These are phyloP conservation scores for Trypoxylus dichotomus DNA, from an alignment of 1,140 invertebrate genomes.

Conservation along the genomic window DNA sequence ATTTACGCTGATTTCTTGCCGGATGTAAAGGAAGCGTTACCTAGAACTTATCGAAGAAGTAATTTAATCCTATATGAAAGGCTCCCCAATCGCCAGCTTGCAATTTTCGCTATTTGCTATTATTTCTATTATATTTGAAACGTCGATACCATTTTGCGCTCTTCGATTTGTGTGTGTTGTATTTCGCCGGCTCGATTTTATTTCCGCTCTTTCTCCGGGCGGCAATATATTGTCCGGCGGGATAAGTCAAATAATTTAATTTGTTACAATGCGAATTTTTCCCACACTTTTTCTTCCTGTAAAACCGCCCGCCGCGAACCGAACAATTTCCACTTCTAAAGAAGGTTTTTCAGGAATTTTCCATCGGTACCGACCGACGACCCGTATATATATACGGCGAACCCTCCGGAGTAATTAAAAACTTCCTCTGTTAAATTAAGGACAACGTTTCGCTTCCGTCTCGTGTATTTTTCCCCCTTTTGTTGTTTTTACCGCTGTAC, in stretches of 20 bases:
- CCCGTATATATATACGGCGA: background rate
- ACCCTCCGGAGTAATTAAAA: constrained; percentile 6
- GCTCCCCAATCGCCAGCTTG: no score
- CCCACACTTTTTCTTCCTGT: background rate
- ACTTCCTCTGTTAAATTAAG: constrained; percentile 7
- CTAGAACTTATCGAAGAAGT: no score
- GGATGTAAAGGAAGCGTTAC: no score
- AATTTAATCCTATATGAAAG: no score
- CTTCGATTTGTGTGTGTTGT: background rate
- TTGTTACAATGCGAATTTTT: background rate
- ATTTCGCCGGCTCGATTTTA: background rate
- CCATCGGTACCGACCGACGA: background rate
- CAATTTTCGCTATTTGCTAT: no score
- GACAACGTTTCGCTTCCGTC: background rate
- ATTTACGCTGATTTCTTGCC: no score
- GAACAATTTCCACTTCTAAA: background rate
- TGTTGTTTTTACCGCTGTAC: background rate
- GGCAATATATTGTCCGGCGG: background rate
- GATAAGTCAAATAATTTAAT: constrained; percentile 2
- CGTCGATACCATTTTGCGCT: background rate
- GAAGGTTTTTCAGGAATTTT: background rate
- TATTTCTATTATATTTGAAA: background rate
- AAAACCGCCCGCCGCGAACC: background rate
- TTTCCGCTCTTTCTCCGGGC: background rate
- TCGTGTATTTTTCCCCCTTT: background rate